phyloP scores from a whole-genome alignment of 2,797 vertebrate species.

The Notamacropus eugenii region DNA sequence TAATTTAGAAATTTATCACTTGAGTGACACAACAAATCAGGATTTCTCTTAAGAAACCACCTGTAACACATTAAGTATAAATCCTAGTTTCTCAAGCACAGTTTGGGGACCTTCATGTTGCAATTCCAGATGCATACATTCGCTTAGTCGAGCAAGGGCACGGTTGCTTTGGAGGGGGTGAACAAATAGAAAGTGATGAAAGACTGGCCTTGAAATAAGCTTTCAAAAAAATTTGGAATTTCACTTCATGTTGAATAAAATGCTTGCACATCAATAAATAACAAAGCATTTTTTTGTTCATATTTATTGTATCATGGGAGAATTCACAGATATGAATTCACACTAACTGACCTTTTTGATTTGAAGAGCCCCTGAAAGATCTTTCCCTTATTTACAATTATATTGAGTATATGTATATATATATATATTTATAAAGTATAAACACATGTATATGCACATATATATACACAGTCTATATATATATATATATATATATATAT shows the following conservation, averaged over 20 bases:
- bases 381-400: slow-evolving; percentile 40
- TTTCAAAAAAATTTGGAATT: slow-evolving; percentile 68
- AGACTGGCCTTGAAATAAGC: slow-evolving; percentile 69
- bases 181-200: slow-evolving; percentile 74
- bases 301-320: slow-evolving; percentile 29
- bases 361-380: slow-evolving; percentile 31
- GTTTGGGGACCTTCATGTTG: slow-evolving; percentile 74
- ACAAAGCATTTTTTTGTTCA: slow-evolving; percentile 40
- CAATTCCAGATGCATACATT: slow-evolving; percentile 73
- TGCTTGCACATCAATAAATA: background rate
- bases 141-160: slow-evolving; percentile 69
- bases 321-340: accelerated
- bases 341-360: slow-evolving; percentile 28
- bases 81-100: slow-evolving; percentile 64
- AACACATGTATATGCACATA: no score
- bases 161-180: slow-evolving; percentile 63
- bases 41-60: slow-evolving; percentile 76
- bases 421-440: no score
- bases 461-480: no score
- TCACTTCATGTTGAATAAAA: slow-evolving; percentile 52
- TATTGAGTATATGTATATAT: background rate
- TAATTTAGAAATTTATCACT: slow-evolving; percentile 73
- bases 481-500: no score
- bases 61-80: slow-evolving; percentile 78
- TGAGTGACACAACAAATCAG: slow-evolving; percentile 72